Percentiles rank a stretch among this genome's conserved stretches.
Evolutionary conservation across 2,113 vertebrate species (phyloP).

Genomic region (Erythrocercus mccallii): DNA sequence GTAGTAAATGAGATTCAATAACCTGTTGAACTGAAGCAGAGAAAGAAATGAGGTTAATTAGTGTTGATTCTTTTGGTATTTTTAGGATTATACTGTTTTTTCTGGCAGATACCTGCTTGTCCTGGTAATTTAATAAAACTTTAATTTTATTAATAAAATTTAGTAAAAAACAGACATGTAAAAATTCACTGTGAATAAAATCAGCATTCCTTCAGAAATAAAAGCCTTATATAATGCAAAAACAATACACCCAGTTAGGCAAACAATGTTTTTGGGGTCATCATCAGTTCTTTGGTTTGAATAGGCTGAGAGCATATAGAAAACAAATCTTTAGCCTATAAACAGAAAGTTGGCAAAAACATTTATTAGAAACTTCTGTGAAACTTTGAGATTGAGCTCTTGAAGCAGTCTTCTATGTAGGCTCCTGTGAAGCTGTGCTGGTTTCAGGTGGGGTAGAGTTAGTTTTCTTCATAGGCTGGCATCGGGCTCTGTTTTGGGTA

Average conservation of each 20-base stretch:
- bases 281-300: background rate
- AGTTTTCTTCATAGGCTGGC: background rate
- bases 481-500: background rate
- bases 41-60: background rate
- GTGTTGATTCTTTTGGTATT: background rate
- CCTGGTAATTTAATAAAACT: background rate
- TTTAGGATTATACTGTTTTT: background rate
- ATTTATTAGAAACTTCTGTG: background rate
- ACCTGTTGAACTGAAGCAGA: slow-evolving; percentile 91
- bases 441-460: background rate
- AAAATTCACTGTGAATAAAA: background rate
- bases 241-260: background rate
- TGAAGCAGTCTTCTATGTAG: background rate
- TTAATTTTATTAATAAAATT: background rate
- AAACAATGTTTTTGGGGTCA: background rate
- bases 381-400: background rate
- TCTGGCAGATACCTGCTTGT: background rate
- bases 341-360: background rate
- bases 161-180: background rate
- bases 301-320: background rate
- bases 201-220: background rate
- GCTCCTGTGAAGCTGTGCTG: background rate
- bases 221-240: background rate
- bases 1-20: slow-evolving; percentile 92
- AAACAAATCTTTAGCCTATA: background rate